These are phyloP conservation scores for Drosophila rubida DNA, from an alignment of 2,888 invertebrate genomes.

Conservation along the genomic window DNA sequence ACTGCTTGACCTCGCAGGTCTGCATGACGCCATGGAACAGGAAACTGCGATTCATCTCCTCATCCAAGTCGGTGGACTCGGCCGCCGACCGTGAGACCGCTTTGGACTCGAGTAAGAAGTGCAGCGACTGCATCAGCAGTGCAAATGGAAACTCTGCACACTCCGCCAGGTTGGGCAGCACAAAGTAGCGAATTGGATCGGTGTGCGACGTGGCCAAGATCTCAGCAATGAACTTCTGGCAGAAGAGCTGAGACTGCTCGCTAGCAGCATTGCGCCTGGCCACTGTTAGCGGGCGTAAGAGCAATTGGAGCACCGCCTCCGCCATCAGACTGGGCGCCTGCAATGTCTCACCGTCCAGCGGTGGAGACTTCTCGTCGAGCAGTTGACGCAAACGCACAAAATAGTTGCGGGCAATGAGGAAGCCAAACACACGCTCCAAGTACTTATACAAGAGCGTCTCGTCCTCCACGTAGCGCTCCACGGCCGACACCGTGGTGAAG, in stretches of 20 bases:
- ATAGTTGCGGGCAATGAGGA: slow-evolving; percentile 86
- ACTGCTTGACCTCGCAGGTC: slow-evolving; percentile 4
- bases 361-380: slow-evolving; percentile 89
- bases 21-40: slow-evolving; percentile 42
- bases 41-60: slow-evolving; percentile 38
- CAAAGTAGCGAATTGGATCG: slow-evolving; percentile 88
- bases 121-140: slow-evolving; percentile 85
- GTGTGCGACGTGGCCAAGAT: slow-evolving; percentile 89
- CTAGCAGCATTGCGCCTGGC: slow-evolving; percentile 73
- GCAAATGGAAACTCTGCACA: slow-evolving; percentile 86
- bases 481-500: slow-evolving; percentile 87
- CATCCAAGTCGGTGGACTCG: slow-evolving; percentile 56
- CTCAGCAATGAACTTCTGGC: slow-evolving; percentile 87
- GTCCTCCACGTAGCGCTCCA: slow-evolving; percentile 82
- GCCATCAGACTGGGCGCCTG: slow-evolving; percentile 90
- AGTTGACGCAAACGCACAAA: slow-evolving; percentile 90
- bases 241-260: slow-evolving; percentile 69
- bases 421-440: slow-evolving; percentile 82
- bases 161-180: slow-evolving; percentile 89
- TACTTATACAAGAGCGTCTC: slow-evolving; percentile 78
- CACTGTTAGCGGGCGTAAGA: slow-evolving; percentile 90
- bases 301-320: slow-evolving; percentile 90
- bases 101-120: slow-evolving; percentile 59
- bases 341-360: slow-evolving; percentile 88
- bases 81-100: slow-evolving; percentile 26